These are phyloP conservation scores for Xiphorhynchus erythropygius DNA, from an alignment of 2,797 vertebrate genomes.

Conservation along the genomic window DNA sequence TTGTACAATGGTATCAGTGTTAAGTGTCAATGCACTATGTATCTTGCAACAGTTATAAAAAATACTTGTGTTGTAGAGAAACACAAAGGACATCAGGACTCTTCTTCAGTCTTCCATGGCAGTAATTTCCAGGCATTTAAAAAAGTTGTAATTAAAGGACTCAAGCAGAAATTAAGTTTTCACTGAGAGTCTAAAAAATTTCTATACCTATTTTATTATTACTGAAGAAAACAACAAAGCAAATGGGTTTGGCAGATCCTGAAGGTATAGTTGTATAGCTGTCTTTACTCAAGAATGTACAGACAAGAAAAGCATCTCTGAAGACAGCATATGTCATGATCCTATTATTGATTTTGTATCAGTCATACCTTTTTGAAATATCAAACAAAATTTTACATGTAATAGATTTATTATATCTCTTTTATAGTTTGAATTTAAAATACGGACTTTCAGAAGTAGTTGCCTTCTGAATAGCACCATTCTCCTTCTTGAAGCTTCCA, in stretches of 20 bases:
- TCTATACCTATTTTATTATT: neutral
- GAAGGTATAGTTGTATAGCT: neutral
- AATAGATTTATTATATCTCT: neutral
- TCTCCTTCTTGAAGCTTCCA: constrained; percentile 28
- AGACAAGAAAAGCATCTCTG: neutral
- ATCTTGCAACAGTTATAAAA: neutral
- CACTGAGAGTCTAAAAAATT: neutral
- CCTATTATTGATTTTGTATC: neutral
- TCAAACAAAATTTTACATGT: neutral
- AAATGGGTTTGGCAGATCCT: neutral
- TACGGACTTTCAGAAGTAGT: neutral
- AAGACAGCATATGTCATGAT: neutral
- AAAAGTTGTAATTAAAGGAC: neutral
- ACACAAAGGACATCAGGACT: neutral
- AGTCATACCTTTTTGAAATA: neutral
- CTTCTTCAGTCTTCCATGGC: neutral
- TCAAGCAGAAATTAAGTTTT: neutral
- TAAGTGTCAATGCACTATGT: neutral
- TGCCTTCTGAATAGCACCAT: neutral
- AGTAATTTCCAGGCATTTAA: neutral
- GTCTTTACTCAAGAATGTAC: neutral
- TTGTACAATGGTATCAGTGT: neutral
- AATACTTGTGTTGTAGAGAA: neutral
- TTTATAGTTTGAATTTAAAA: neutral
- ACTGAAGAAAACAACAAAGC: neutral